Conservation (phyloP, 2,888 invertebrate genomes). For the Oxystoma pomonae region DNA sequence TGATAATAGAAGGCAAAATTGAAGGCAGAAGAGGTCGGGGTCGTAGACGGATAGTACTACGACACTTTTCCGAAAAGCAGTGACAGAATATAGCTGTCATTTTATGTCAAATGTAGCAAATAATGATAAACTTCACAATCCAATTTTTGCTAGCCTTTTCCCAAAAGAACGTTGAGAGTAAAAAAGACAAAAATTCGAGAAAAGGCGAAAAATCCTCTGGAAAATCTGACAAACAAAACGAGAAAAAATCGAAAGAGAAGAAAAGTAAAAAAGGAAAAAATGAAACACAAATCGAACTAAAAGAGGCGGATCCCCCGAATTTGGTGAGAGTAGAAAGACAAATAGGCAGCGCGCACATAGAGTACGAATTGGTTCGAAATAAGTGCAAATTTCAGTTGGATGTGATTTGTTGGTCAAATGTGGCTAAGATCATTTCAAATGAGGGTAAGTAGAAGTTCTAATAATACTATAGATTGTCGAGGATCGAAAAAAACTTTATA, state of each 20-base stretch:
- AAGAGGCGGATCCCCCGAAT: background rate
- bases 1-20: no score
- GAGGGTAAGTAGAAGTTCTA: background rate
- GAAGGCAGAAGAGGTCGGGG: no score
- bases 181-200: background rate
- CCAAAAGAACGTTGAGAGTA: background rate
- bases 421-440: slow-evolving; percentile 25
- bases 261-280: background rate
- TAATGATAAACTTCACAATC: background rate
- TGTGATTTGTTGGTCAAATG: slow-evolving; percentile 31
- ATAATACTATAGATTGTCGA: no score
- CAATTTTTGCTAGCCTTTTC: background rate
- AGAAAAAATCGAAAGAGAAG: background rate
- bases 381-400: slow-evolving; percentile 31
- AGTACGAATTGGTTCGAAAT: slow-evolving; percentile 30
- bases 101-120: no score
- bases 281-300: background rate
- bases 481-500: no score
- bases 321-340: background rate
- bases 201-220: no score
- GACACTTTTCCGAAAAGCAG: no score
- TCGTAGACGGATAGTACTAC: no score
- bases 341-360: slow-evolving; percentile 23
- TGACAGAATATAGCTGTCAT: no score
- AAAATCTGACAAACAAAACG: background rate